phyloP scores from a whole-genome alignment of 2,888 invertebrate species.

The Thereva unica region DNA sequence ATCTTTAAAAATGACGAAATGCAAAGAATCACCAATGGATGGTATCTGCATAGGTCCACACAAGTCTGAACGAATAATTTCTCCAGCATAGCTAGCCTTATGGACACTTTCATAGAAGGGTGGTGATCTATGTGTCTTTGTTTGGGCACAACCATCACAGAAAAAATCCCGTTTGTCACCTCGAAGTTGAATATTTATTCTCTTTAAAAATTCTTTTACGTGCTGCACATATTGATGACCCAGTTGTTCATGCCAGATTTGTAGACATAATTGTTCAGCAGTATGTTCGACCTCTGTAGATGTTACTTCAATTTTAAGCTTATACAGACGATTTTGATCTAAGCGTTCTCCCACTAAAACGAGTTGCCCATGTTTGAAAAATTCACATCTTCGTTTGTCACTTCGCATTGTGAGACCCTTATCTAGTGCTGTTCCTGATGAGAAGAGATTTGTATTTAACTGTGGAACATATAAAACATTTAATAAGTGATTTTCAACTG shows the following conservation, averaged over 20 bases:
- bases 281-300: neutral
- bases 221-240: slow-evolving; percentile 41
- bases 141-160: slow-evolving; percentile 44
- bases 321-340: neutral
- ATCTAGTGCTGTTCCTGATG: neutral
- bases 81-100: slow-evolving; percentile 38
- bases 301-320: slow-evolving; percentile 1
- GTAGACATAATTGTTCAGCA: slow-evolving; percentile 15
- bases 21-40: slow-evolving; percentile 42
- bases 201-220: no score
- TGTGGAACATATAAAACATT: slow-evolving; percentile 7
- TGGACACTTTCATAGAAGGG: slow-evolving; percentile 39
- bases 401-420: slow-evolving; percentile 33
- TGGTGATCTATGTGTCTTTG: slow-evolving; percentile 43
- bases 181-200: slow-evolving; percentile 34
- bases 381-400: slow-evolving; percentile 18
- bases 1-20: slow-evolving; percentile 44
- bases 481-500: slow-evolving; percentile 7
- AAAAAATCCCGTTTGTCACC: slow-evolving; percentile 35
- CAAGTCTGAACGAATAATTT: slow-evolving; percentile 45
- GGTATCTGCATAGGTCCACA: slow-evolving; percentile 43
- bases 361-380: neutral
- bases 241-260: slow-evolving; percentile 45
- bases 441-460: no score
- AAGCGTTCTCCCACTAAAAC: slow-evolving; percentile 13